Evolutionary conservation across 2,113 vertebrate genomes (phyloP), one percentile per base, ranked within the genome.

Genomic region (Datnioides undecimradiatus): DNA sequence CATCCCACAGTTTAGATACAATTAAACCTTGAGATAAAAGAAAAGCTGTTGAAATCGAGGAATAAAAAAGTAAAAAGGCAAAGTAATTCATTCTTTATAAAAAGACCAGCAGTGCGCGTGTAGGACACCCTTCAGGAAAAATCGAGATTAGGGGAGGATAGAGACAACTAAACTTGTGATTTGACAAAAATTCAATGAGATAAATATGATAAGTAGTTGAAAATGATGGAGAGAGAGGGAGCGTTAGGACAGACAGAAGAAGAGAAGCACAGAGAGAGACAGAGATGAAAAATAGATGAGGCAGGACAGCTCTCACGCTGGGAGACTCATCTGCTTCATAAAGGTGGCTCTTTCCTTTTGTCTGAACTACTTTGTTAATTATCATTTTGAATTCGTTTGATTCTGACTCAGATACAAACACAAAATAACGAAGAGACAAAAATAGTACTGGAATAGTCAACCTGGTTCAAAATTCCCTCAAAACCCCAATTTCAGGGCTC

Each of bases 211-310:
- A 27, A 12, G 40, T 58, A 36, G 54, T 73, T n/a, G n/a, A n/a
- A 52, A 86, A 75, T 45, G 40, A 77, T 45, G 43, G 57, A 25
- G 58, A 59, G 73, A 62, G 82, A 76, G 59, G 38, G 17, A 46
- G 67, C 27, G 33, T 60, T 71, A 58, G 66, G 51, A 72, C 51
- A 60, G 46, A 77, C 36, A 65, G 49, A 78, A 74, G 84, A 72
- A 84, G 67, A 76, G 51, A 72, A 36, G 46, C 43, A 25, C 2
- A 59, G 48, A 59, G 46, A 63, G 14, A 60, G 55, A 73, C 17
- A 43, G 36, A 76, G 76, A 90, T 88, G 75, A 89, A 90, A 90
- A 87, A 92, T 90, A 88, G 76, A 91, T 92, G 88, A 91, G 89
- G 87, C 68, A 75, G 87, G 78, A 80, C 87, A 86, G 83, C 84